phyloP scores from a whole-genome alignment of 1,140 invertebrate species.

The Diorhabda elongata region DNA sequence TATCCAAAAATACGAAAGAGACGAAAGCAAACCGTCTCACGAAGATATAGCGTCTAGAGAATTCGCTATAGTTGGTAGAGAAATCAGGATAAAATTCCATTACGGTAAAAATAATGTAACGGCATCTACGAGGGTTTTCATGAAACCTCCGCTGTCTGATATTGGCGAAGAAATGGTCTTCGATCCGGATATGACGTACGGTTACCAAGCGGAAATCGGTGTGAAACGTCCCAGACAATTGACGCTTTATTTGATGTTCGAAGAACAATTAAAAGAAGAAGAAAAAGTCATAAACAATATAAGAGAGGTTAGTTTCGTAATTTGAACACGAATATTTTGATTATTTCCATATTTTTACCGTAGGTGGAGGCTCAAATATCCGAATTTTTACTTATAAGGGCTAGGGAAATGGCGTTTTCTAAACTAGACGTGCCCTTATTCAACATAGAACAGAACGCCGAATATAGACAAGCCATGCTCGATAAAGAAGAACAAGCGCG shows the following conservation, averaged over 20 bases:
- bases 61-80: slow-evolving; percentile 58
- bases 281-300: slow-evolving; percentile 47
- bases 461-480: slow-evolving; percentile 47
- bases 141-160: slow-evolving; percentile 62
- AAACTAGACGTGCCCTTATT: slow-evolving; percentile 52
- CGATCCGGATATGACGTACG: slow-evolving; percentile 57
- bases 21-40: slow-evolving; percentile 51
- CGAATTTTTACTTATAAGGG: slow-evolving; percentile 48
- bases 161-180: slow-evolving; percentile 60
- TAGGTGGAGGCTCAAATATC: slow-evolving; percentile 19
- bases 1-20: slow-evolving; percentile 59
- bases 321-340: neutral
- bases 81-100: slow-evolving; percentile 65
- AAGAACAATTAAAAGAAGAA: slow-evolving; percentile 52
- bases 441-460: slow-evolving; percentile 54
- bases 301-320: slow-evolving; percentile 40
- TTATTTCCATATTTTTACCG: slow-evolving; percentile 8
- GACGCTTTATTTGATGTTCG: slow-evolving; percentile 55
- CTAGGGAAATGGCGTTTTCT: slow-evolving; percentile 48
- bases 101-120: slow-evolving; percentile 64
- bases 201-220: slow-evolving; percentile 63
- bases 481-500: slow-evolving; percentile 37
- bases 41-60: slow-evolving; percentile 63
- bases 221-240: slow-evolving; percentile 57
- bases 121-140: slow-evolving; percentile 59